phyloP scores from a whole-genome alignment of 2,888 invertebrate genomes.

The Lithophane semibrunnea region DNA sequence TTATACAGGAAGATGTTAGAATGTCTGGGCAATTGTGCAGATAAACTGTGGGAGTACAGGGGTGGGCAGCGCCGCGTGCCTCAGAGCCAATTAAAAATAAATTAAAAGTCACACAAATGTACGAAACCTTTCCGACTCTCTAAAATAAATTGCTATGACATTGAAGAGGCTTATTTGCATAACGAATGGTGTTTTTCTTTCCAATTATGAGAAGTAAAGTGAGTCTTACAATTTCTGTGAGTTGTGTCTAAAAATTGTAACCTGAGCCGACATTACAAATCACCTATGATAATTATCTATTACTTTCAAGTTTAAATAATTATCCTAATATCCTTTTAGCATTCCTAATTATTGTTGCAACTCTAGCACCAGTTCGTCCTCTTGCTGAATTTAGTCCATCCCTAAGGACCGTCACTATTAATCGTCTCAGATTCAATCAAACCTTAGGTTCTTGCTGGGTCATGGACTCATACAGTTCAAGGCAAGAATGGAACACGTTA shows the following conservation, averaged over 20 bases:
- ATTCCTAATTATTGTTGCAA: background rate
- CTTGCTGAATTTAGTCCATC: background rate
- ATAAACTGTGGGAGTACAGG: slow-evolving; percentile 36
- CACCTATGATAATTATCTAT: background rate
- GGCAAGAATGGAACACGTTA: slow-evolving; percentile 33
- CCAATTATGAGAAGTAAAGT: slow-evolving; percentile 12
- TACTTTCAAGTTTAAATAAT: background rate
- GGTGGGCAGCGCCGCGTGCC: slow-evolving; percentile 41
- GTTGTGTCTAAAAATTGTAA: background rate
- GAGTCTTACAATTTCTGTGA: background rate
- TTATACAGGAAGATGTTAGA: slow-evolving; percentile 34
- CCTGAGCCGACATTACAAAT: background rate
- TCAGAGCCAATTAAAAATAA: slow-evolving; percentile 60
- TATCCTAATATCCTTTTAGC: background rate
- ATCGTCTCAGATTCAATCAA: slow-evolving; percentile 35
- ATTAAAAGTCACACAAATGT: slow-evolving; percentile 61
- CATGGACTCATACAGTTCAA: slow-evolving; percentile 26
- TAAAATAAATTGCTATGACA: slow-evolving; percentile 41
- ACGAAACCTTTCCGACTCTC: slow-evolving; percentile 13
- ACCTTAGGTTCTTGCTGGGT: slow-evolving; percentile 10
- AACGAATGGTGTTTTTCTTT: slow-evolving; percentile 32
- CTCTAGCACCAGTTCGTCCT: background rate
- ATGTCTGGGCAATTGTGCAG: slow-evolving; percentile 32
- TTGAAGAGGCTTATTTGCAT: slow-evolving; percentile 38
- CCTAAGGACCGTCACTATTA: background rate